A percentile compares a stretch with the other conserved stretches of the same genome.
These are phyloP conservation scores for Tenthredo scrophulariae DNA, from an alignment of 2,888 invertebrate genomes.

Conservation along the genomic window DNA sequence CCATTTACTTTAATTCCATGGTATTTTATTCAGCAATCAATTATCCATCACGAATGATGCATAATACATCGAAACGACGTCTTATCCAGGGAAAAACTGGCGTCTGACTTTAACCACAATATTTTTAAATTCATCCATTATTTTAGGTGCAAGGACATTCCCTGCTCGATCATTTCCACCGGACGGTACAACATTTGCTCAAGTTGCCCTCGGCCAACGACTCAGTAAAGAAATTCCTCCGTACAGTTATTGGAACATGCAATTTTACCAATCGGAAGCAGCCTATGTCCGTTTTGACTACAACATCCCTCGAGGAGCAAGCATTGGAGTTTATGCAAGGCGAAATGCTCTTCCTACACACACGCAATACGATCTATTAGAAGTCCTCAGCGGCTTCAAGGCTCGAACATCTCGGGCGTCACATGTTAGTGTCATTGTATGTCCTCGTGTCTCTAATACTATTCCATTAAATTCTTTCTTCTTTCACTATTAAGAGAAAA, in stretches of 20 bases:
- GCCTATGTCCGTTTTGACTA: slow-evolving; percentile 97
- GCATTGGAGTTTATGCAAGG: slow-evolving; percentile 96
- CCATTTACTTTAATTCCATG: neutral
- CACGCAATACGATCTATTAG: slow-evolving; percentile 97
- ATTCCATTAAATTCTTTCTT: neutral
- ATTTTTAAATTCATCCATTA: neutral
- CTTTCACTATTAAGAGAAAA: neutral
- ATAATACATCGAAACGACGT: neutral
- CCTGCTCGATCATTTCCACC: slow-evolving; percentile 95
- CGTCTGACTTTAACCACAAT: neutral
- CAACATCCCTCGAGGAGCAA: slow-evolving; percentile 93
- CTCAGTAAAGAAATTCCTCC: slow-evolving; percentile 94
- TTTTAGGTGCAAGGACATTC: slow-evolving; percentile 90
- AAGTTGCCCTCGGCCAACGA: slow-evolving; percentile 92
- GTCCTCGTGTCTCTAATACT: slow-evolving; percentile 62
- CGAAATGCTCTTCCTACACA: slow-evolving; percentile 97
- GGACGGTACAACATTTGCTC: slow-evolving; percentile 94
- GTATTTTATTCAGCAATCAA: neutral
- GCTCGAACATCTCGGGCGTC: slow-evolving; percentile 91
- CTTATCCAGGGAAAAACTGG: slow-evolving; percentile 36
- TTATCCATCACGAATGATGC: neutral
- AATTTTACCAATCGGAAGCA: slow-evolving; percentile 96
- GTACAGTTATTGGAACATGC: slow-evolving; percentile 98
- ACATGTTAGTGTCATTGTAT: slow-evolving; percentile 86
- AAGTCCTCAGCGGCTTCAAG: slow-evolving; percentile 94